A percentile compares a stretch with the other conserved stretches of the same genome.
phyloP scores from a whole-genome alignment of 2,888 invertebrate species.

The Sesia apiformis region DNA sequence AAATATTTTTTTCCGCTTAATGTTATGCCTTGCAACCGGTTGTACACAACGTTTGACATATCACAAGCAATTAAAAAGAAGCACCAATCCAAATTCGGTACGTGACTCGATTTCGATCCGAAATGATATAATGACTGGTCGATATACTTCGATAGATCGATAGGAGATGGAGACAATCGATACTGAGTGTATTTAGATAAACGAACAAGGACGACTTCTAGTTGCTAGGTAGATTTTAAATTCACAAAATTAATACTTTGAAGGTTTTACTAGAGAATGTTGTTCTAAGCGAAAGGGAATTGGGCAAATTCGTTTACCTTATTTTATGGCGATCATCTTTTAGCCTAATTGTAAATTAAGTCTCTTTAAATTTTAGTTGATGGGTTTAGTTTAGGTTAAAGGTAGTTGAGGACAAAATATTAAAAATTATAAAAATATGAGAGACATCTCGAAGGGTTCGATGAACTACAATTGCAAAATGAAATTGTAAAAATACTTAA shows the following conservation, averaged over 20 bases:
- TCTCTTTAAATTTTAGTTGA: too few relatives aligned
- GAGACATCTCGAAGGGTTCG: too few relatives aligned
- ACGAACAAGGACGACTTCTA: background rate
- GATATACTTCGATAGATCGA: slow-evolving; percentile 8
- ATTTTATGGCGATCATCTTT: too few relatives aligned
- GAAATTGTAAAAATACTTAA: too few relatives aligned
- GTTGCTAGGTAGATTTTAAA: background rate
- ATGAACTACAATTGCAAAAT: too few relatives aligned
- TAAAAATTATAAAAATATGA: too few relatives aligned
- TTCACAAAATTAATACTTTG: background rate
- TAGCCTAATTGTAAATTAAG: too few relatives aligned
- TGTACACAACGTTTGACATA: slow-evolving; percentile 48
- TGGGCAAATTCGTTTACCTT: too few relatives aligned
- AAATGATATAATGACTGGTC: slow-evolving; percentile 44
- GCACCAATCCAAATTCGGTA: slow-evolving; percentile 52
- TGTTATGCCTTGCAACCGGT: slow-evolving; percentile 14
- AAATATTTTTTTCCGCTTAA: slow-evolving; percentile 16
- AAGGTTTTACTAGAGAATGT: too few relatives aligned
- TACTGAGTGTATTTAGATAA: slow-evolving; percentile 4
- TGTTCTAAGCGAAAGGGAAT: too few relatives aligned
- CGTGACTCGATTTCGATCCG: slow-evolving; percentile 58
- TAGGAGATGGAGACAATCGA: slow-evolving; percentile 29
- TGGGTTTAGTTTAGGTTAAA: too few relatives aligned
- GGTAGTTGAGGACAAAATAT: too few relatives aligned
- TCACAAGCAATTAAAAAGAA: slow-evolving; percentile 67